Base-by-base conservation (phyloP, 2,797 vertebrate genomes). In the Coccyzus lansbergi region DNA sequence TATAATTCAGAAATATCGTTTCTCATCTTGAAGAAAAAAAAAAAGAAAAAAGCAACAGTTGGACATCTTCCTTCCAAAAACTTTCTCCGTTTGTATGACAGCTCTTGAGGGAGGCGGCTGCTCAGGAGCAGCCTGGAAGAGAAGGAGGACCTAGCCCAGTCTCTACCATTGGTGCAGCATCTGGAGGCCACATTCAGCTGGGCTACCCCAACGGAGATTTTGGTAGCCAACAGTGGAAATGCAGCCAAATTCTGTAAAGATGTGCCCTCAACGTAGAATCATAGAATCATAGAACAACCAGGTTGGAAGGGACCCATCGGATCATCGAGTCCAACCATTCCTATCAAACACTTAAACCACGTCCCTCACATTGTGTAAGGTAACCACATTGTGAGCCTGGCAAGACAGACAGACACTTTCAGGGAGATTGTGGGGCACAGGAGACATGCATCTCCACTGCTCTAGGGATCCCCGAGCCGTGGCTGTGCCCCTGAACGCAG, bases 201-300 rank as follows among this genome's bases (percentile, higher is more conserved):
- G 52, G 53, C 28, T 83, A 71, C 36, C 69, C 68, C 75, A 56
- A 1, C 8, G 1, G 28, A 62, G 24, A 64, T 17, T 51, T 24
- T n/a, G 12, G 63, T 9, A 78, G 55, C n/a, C 40, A 90, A 71
- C 28, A 21, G 12, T 44, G 28, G n/a, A 49, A 85, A 49, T 20
- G 33, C 4, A 33, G 28, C 51, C 76, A 62, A 0, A 9, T 53
- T 24, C 62, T 53, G 44, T 51, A 29, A 60, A n/a, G 29, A 58
- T 8, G 7, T 4, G 4, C 14, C n/a, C n/a, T 69, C 55, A 55
- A 13, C 0, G n/a, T n/a, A n/a, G n/a, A n/a, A n/a, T n/a, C n/a
- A n/a, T n/a, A n/a, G n/a, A n/a, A n/a, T n/a, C n/a, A n/a, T n/a
- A n/a, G n/a, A n/a, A n/a, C n/a, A n/a, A n/a, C n/a, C n/a, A n/a